phyloP scores from a whole-genome alignment of 2,888 invertebrate genomes.

The Dorcus parallelipipedus region DNA sequence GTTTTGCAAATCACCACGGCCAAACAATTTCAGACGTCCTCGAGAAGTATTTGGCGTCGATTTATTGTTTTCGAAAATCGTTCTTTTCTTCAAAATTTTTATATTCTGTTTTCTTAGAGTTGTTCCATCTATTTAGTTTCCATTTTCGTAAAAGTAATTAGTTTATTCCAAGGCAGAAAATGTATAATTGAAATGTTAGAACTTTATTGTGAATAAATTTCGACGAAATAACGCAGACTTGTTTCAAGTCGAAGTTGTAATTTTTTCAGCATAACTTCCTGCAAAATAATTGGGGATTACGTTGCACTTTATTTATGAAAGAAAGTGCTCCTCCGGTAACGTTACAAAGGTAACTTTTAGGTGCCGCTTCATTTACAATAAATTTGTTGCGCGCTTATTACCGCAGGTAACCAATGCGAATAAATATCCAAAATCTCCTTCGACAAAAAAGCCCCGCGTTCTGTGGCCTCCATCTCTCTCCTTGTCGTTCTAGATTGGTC shows the following conservation, averaged over 20 bases:
- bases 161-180: too few relatives aligned
- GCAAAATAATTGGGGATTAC: constrained; percentile 17
- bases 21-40: constrained; percentile 30
- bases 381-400: constrained; percentile 22
- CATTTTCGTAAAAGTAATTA: too few relatives aligned
- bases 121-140: too few relatives aligned
- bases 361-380: constrained; percentile 28
- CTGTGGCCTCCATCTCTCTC: neutral
- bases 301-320: constrained; percentile 20
- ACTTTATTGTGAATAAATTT: too few relatives aligned
- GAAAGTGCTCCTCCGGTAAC: constrained; percentile 6
- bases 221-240: too few relatives aligned
- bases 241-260: too few relatives aligned
- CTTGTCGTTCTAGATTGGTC: neutral
- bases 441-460: neutral
- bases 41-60: constrained; percentile 17
- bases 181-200: too few relatives aligned
- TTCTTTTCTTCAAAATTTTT: too few relatives aligned
- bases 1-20: constrained; percentile 34
- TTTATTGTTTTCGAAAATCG: too few relatives aligned
- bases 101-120: too few relatives aligned
- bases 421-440: constrained; percentile 15
- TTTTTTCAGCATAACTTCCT: too few relatives aligned
- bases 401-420: constrained; percentile 14
- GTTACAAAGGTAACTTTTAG: constrained; percentile 23